Conservation (phyloP, 2,113 vertebrate species). For the Myotis yumanensis region DNA sequence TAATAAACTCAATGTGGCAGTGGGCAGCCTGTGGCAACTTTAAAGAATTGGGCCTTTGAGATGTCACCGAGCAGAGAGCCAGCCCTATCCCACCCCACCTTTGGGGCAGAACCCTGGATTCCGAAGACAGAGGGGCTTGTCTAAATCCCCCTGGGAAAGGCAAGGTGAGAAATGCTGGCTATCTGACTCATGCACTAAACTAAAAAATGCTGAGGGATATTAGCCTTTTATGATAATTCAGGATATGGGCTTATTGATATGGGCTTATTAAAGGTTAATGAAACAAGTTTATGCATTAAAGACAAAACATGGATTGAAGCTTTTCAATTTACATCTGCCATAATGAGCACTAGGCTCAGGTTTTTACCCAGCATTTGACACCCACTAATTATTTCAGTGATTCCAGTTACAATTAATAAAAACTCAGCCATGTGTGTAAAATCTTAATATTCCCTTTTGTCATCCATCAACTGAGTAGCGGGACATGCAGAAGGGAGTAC, state of each 20-base stretch:
- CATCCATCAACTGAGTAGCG: neutral
- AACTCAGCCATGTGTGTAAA: slow-evolving; percentile 50
- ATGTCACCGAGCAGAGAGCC: neutral
- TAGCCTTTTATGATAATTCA: neutral
- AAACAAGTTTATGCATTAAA: slow-evolving; percentile 38
- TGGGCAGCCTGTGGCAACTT: neutral
- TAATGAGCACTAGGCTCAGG: neutral
- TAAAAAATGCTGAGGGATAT: neutral
- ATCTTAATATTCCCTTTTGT: neutral
- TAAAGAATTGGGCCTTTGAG: neutral
- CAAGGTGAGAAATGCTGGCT: neutral
- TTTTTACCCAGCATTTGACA: slow-evolving; percentile 16
- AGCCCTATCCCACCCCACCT: neutral
- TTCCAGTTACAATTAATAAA: slow-evolving; percentile 54
- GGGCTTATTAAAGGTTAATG: neutral
- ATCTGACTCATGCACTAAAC: neutral
- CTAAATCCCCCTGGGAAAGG: neutral
- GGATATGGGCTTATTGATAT: neutral
- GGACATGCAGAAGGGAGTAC: neutral
- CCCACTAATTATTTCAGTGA: slow-evolving; percentile 55
- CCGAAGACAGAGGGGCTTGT: neutral
- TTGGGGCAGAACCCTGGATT: neutral
- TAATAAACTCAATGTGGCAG: neutral
- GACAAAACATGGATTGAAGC: slow-evolving; percentile 7
- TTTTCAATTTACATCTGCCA: slow-evolving; percentile 44